Evolutionary conservation across 2,888 invertebrate species (phyloP), one percentile per base, ranked within the genome.

Genomic region (Hedychridium roseum): DNA sequence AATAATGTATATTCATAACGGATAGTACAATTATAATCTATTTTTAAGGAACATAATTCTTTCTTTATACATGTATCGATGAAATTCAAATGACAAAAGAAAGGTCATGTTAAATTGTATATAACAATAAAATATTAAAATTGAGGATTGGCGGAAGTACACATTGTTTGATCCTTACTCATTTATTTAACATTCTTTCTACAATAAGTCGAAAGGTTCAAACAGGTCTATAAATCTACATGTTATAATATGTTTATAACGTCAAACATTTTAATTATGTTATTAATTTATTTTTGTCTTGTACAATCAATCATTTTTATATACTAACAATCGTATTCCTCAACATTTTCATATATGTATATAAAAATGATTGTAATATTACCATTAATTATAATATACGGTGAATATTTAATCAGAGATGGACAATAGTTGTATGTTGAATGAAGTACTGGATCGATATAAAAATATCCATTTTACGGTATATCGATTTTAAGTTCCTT

Each of bases 381-480:
- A n/a, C n/a, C n/a, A n/a, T n/a, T n/a, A 43, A 55, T 43, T 40
- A 23, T 20, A 50, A 35, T 40, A 26, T 11, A 23, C n/a, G n/a
- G n/a, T 36, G 28, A 42, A 48, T 35, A n/a, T 41, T 50, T 27
- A 37, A 27, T 34, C 45, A 30, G 50, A 41, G 27, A 44, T 20
- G 52, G 60, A 54, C 44, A 57, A 64, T 35, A 17, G n/a, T n/a
- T n/a, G n/a, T n/a, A n/a, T n/a, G n/a, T 54, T 42, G 40, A 51
- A 51, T 54, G 34, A 54, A 52, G 51, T 37, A 54, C 54, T 60
- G 58, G 70, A 71, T 71, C 56, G 58, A 69, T 78, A 78, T 56
- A 78, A 78, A 78, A 78, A 78, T 78, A 78, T 71, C 69, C 68
- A 54, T 56, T 14, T 73, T 76, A 74, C 57, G 48, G 62, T 72